These are phyloP conservation scores for Anoplius nigerrimus DNA, from an alignment of 2,888 invertebrate genomes.

Conservation along the genomic window DNA sequence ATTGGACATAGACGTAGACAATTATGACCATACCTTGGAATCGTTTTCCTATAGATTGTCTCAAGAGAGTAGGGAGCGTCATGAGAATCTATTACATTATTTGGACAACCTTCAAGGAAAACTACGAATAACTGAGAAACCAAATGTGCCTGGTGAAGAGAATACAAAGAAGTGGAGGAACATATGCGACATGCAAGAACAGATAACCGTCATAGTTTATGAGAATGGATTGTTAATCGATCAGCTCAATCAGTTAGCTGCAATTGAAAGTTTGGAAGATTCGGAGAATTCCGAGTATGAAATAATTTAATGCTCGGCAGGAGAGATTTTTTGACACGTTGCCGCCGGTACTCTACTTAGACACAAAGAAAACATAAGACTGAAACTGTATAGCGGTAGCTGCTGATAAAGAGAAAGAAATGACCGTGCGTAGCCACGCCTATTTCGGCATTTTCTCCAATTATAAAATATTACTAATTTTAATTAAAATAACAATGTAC, in stretches of 20 bases:
- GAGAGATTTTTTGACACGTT: not conserved
- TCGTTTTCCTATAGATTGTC: constrained; percentile 73
- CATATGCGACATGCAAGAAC: constrained; percentile 65
- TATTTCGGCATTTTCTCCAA: too few relatives aligned
- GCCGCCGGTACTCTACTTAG: too few relatives aligned
- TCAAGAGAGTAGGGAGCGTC: constrained; percentile 68
- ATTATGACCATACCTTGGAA: constrained; percentile 76
- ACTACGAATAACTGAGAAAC: constrained; percentile 51
- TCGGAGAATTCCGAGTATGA: constrained; percentile 51
- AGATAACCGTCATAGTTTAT: constrained; percentile 59
- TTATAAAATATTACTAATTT: not conserved
- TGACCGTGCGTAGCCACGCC: too few relatives aligned
- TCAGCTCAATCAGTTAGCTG: constrained; percentile 54
- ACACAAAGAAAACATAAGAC: too few relatives aligned
- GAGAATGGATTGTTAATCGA: constrained; percentile 62
- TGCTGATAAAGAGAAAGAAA: too few relatives aligned
- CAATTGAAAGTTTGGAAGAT: constrained; percentile 39
- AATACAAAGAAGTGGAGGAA: constrained; percentile 64
- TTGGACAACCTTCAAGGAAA: constrained; percentile 63
- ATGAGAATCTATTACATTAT: constrained; percentile 62
- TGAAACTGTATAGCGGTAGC: too few relatives aligned
- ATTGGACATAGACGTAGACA: constrained; percentile 83
- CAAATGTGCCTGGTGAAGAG: constrained; percentile 58
- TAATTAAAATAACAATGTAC: not conserved
- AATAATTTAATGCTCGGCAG: constrained; percentile 15